These are phyloP conservation scores for Saccopteryx leptura DNA, from an alignment of 2,113 vertebrate genomes.

Conservation along the genomic window DNA sequence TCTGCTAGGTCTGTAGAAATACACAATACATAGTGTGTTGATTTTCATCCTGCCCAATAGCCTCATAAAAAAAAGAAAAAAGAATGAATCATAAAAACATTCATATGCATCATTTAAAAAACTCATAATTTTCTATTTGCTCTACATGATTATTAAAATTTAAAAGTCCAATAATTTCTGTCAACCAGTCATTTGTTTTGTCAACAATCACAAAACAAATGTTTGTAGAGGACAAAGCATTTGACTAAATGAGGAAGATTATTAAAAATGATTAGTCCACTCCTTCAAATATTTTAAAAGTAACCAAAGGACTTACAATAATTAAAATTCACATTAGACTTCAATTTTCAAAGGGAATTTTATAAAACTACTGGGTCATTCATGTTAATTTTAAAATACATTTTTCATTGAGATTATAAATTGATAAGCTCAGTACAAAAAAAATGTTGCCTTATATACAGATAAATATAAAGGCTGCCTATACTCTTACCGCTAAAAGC, in stretches of 20 bases:
- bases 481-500: background rate
- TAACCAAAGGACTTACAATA: background rate
- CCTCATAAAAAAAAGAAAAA: background rate
- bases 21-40: background rate
- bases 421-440: background rate
- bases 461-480: background rate
- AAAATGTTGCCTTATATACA: background rate
- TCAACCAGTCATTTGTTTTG: background rate
- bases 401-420: conserved; percentile 19
- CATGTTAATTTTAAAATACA: background rate
- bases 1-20: background rate
- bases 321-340: background rate
- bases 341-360: background rate
- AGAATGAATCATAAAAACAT: background rate
- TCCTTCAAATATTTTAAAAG: conserved; percentile 5
- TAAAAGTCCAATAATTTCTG: background rate
- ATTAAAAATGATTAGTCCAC: background rate
- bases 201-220: background rate
- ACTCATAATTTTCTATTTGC: background rate
- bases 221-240: background rate
- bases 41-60: background rate
- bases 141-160: conserved; percentile 33
- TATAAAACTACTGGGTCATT: background rate
- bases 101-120: background rate
- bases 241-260: background rate